These are phyloP conservation scores for Microcebus tavaratra DNA, from an alignment of 2,113 vertebrate genomes.

Conservation along the genomic window DNA sequence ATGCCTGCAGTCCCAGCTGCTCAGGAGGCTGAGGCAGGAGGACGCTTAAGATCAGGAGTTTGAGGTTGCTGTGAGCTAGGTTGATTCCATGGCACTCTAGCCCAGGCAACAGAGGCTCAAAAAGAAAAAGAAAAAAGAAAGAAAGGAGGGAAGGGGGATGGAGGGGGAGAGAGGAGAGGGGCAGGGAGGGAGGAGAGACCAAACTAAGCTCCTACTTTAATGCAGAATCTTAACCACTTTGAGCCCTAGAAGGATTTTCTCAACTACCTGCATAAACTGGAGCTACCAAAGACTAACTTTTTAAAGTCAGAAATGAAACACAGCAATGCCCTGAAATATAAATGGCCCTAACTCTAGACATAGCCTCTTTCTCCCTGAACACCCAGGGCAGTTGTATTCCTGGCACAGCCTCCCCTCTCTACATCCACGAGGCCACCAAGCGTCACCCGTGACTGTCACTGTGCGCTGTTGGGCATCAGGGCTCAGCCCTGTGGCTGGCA, in stretches of 20 bases:
- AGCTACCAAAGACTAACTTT: not conserved
- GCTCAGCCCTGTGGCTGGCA: fast-evolving
- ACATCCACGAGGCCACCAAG: fast-evolving
- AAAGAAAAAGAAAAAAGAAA: not conserved
- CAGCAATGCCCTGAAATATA: not conserved
- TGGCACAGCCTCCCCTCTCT: too few species aligned
- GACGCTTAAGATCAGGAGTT: too few species aligned
- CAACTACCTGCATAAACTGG: not conserved
- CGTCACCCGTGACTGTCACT: fast-evolving
- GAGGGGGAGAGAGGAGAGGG: too few species aligned
- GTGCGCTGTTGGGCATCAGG: fast-evolving
- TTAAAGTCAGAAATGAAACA: not conserved
- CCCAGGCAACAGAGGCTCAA: too few species aligned
- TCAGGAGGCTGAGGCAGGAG: too few species aligned
- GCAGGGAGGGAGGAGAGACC: not conserved
- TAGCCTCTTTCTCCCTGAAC: not conserved
- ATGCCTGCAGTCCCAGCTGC: too few species aligned
- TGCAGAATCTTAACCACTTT: not conserved
- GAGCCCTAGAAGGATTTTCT: not conserved
- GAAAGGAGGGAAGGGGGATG: fast-evolving
- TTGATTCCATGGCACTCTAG: too few species aligned
- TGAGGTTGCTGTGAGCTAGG: too few species aligned
- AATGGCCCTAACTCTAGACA: not conserved
- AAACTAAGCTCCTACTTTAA: not conserved
- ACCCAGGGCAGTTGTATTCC: fast-evolving